Base-by-base conservation (phyloP, 1,140 invertebrate genomes). In the Lordiphosa collinella region DNA sequence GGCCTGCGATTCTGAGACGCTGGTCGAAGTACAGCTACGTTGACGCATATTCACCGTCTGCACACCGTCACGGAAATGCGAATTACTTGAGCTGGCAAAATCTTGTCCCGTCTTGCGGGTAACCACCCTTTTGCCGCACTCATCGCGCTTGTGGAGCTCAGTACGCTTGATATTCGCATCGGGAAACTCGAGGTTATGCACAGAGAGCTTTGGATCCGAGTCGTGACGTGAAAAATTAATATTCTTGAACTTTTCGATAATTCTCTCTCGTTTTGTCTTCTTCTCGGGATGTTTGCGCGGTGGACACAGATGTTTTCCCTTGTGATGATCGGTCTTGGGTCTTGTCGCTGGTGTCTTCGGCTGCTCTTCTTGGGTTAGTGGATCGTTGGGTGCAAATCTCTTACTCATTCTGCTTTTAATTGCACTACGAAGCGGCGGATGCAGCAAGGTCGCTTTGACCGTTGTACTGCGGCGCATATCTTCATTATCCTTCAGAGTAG, bases 101-200 rank as follows among this genome's bases (percentile, higher is more conserved):
- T 73, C 60, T 0, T 37, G 13, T 2, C 51, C 52, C 13, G 32
- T 55, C 1, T 10, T 40, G 1, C 47, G 54, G 16, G 47, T 48
- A 10, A 84, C 29, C 5, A 52, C 46, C 2, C 11, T 36, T 16
- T 60, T 52, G 22, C 79, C 78, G 10, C 78, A 84, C 5, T 48
- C 79, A 22, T 84, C 55, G 0, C 79, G 64, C 8, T 38, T 60
- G 6, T 46, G 53, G 16, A 85, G 53, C 1, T 84, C 57, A 0
- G 78, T 84, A 0, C 68, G 68, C 16, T 59, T 46, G 2, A 73
- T 31, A 6, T 84, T 84, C 5, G 14, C 79, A 41, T 84, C 73
- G 1, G 78, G 78, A 31, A 84, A 84, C 44, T 84, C 79, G 0
- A 84, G 48, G 0, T 55, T 84, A 40, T 84, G 78, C 0, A 85